Evolutionary conservation across 2,888 invertebrate species (phyloP).

Genomic region (Sturmia bella): DNA sequence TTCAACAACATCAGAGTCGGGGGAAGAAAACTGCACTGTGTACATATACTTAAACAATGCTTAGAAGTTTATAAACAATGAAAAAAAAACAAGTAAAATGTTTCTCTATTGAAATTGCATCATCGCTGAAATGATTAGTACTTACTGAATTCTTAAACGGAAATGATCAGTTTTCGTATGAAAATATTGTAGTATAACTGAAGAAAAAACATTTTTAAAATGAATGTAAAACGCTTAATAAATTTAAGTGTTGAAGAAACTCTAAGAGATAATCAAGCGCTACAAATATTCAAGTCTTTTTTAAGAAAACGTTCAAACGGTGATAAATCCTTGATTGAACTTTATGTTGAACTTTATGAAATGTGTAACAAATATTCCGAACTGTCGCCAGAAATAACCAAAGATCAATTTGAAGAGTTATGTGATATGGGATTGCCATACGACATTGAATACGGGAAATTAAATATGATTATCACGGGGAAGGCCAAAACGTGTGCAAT

Average conservation of each 20-base stretch:
- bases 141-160: background rate
- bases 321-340: conserved; percentile 38
- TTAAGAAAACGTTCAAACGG: conserved; percentile 38
- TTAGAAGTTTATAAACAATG: background rate
- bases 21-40: too few relatives aligned
- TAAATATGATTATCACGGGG: conserved; percentile 41
- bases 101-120: conserved; percentile 35
- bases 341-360: conserved; percentile 51
- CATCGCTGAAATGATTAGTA: conserved; percentile 33
- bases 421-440: conserved; percentile 54
- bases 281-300: conserved; percentile 41
- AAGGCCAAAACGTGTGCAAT: conserved; percentile 16
- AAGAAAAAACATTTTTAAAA: background rate
- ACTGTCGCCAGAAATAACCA: conserved; percentile 18
- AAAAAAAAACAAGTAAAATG: background rate
- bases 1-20: too few relatives aligned
- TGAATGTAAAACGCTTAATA: conserved; percentile 40
- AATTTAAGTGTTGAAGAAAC: conserved; percentile 15
- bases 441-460: conserved; percentile 53
- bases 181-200: conserved; percentile 3
- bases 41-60: too few relatives aligned
- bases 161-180: background rate
- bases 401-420: conserved; percentile 45
- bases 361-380: conserved; percentile 39
- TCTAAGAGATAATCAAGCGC: conserved; percentile 13